Evolutionary conservation across 1,140 invertebrate genomes (phyloP).

Genomic region (Nephotettix cincticeps): DNA sequence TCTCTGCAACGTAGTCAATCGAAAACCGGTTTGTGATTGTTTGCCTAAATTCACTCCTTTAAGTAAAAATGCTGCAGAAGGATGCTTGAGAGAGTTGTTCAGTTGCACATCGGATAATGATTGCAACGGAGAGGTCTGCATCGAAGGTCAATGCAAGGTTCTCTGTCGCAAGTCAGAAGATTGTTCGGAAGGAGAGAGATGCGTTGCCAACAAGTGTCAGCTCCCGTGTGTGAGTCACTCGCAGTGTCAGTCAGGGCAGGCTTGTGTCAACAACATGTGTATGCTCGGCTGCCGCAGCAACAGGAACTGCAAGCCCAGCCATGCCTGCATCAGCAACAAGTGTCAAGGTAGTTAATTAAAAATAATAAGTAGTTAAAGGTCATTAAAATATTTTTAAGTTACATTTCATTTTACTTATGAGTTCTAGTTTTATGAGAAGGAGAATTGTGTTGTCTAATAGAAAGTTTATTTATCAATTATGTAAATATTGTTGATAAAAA

Average conservation of each 20-base stretch:
- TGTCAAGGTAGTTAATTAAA: slow-evolving; percentile 71
- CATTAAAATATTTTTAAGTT: too few species aligned
- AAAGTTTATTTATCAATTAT: too few species aligned
- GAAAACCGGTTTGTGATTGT: slow-evolving; percentile 74
- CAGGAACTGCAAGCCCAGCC: slow-evolving; percentile 62
- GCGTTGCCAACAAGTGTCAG: slow-evolving; percentile 73
- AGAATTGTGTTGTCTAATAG: too few species aligned
- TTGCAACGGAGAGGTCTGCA: slow-evolving; percentile 74
- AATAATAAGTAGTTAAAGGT: too few species aligned
- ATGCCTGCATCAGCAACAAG: slow-evolving; percentile 80
- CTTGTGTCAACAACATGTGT: slow-evolving; percentile 77
- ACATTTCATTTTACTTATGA: too few species aligned
- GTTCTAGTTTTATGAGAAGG: too few species aligned
- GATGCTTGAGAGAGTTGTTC: slow-evolving; percentile 67
- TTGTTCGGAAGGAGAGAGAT: slow-evolving; percentile 77
- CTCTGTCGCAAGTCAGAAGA: slow-evolving; percentile 76
- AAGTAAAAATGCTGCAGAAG: slow-evolving; percentile 59
- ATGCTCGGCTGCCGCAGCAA: slow-evolving; percentile 79
- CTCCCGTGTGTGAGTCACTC: slow-evolving; percentile 73
- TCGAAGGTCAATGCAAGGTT: slow-evolving; percentile 78
- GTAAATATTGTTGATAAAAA: too few species aligned
- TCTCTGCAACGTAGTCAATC: slow-evolving; percentile 70
- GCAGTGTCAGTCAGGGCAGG: slow-evolving; percentile 75
- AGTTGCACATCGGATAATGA: slow-evolving; percentile 70
- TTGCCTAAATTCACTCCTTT: slow-evolving; percentile 66